A percentile compares a stretch with the other conserved stretches of the same genome.
phyloP scores from a whole-genome alignment of 2,113 vertebrate genomes.

The Callipepla californica region DNA sequence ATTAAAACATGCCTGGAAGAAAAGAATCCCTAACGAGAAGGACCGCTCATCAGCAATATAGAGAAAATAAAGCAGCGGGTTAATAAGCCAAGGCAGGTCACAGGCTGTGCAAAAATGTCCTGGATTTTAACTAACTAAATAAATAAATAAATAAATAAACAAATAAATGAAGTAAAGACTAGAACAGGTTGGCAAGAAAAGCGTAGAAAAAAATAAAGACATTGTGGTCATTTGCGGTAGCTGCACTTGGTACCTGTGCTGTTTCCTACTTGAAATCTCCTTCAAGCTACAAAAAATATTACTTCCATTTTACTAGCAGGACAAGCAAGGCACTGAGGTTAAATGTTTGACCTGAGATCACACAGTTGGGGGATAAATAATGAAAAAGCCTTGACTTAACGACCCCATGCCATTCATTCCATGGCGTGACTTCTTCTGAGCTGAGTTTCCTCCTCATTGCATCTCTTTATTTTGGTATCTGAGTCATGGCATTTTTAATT shows the following conservation, averaged over 20 bases:
- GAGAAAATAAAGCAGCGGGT: neutral
- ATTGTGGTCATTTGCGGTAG: fast-evolving
- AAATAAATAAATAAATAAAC: too few relatives aligned
- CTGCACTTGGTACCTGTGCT: neutral
- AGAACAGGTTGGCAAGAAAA: neutral
- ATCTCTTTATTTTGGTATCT: neutral
- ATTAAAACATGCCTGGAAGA: neutral
- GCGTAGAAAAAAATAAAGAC: neutral
- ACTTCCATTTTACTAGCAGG: neutral
- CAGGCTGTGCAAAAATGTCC: neutral
- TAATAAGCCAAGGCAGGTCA: neutral
- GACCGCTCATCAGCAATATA: neutral
- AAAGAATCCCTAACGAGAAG: neutral
- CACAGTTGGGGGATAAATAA: neutral
- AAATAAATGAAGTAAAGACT: too few relatives aligned
- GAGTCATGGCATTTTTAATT: neutral
- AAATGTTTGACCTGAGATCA: neutral
- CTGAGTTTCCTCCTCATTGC: neutral
- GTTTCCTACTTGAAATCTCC: neutral
- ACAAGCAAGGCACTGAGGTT: neutral
- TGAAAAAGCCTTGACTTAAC: neutral
- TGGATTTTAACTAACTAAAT: neutral
- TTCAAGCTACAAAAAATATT: neutral
- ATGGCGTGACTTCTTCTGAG: neutral
- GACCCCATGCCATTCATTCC: fast-evolving